Evolutionary conservation across 1,140 invertebrate species (phyloP).

Genomic region (Papilio dardanus): DNA sequence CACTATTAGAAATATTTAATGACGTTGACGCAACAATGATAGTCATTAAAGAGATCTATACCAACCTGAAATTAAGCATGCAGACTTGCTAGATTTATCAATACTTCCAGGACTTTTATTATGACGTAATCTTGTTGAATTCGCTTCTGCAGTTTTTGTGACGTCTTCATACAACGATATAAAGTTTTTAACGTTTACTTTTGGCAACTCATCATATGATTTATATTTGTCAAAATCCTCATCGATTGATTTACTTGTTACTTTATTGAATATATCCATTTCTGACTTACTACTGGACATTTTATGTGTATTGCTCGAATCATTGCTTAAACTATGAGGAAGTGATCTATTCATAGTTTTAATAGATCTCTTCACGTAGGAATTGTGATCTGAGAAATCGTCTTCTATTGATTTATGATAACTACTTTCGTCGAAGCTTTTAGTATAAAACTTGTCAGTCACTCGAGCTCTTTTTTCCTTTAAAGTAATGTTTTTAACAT

Average conservation of each 20-base stretch:
- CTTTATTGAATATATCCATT: slow-evolving; percentile 77
- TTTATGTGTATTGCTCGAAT: slow-evolving; percentile 48
- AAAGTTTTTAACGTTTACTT: slow-evolving; percentile 72
- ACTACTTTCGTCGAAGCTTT: slow-evolving; percentile 49
- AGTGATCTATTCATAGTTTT: slow-evolving; percentile 30
- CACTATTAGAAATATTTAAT: slow-evolving; percentile 10
- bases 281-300: slow-evolving; percentile 74
- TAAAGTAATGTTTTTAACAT: slow-evolving; percentile 27
- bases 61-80: slow-evolving; percentile 59
- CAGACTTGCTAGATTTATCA: slow-evolving; percentile 45
- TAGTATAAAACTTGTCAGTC: slow-evolving; percentile 40
- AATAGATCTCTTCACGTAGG: slow-evolving; percentile 38
- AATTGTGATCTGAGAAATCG: slow-evolving; percentile 37
- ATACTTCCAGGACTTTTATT: slow-evolving; percentile 47
- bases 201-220: slow-evolving; percentile 75
- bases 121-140: slow-evolving; percentile 43
- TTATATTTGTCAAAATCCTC: slow-evolving; percentile 70
- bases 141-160: slow-evolving; percentile 54
- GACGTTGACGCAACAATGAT: background rate
- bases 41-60: background rate
- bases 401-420: slow-evolving; percentile 37
- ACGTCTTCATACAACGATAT: slow-evolving; percentile 74
- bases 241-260: slow-evolving; percentile 45
- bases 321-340: slow-evolving; percentile 34
- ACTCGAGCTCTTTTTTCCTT: slow-evolving; percentile 50